Evolutionary conservation across 1,140 invertebrate genomes (phyloP), one percentile per base, ranked within the genome.

Genomic region (Achroia grisella): DNA sequence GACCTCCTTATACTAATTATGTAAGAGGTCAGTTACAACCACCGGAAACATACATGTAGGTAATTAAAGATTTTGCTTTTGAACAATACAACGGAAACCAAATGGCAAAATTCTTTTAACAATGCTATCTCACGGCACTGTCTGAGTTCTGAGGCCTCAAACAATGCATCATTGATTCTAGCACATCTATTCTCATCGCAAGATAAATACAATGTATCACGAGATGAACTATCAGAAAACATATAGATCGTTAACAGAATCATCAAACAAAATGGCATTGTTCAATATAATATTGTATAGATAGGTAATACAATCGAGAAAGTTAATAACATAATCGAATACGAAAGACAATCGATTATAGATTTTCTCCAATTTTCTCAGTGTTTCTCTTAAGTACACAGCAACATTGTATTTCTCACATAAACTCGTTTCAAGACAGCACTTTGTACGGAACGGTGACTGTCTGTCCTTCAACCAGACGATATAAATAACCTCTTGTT

Each of bases 381-480:
- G 2, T 23, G 17, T 23, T 23, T 23, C 17, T 23, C 17, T 23
- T 23, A 3, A 23, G 17, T 23, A 3, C 17, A 23, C 17, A 30
- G 28, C 27, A 39, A 23, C 6, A 23, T 23, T 23, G 17, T 23
- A 23, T 23, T 23, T 23, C 17, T 23, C 17, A 23, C 17, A 23
- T 23, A 23, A 23, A 23, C 17, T 23, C 6, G 17, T 23, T 23
- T 23, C 17, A 6, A 23, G 17, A 6, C 17, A 23, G 17, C 17
- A 23, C n/a, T n/a, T 10, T 40, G 39, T 27, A 29, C 37, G 33
- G 23, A 31, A 48, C 55, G 57, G 71, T 60, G 78, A 82, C 70
- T 82, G 78, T 82, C 47, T 67, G 78, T 77, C 78, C 78, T 82
- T 82, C 73, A 49, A 9, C 33, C 39, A 50, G 35, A 59, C 39